Conservation (phyloP, 1,140 invertebrate genomes). For the Condylostylus longicornis region DNA sequence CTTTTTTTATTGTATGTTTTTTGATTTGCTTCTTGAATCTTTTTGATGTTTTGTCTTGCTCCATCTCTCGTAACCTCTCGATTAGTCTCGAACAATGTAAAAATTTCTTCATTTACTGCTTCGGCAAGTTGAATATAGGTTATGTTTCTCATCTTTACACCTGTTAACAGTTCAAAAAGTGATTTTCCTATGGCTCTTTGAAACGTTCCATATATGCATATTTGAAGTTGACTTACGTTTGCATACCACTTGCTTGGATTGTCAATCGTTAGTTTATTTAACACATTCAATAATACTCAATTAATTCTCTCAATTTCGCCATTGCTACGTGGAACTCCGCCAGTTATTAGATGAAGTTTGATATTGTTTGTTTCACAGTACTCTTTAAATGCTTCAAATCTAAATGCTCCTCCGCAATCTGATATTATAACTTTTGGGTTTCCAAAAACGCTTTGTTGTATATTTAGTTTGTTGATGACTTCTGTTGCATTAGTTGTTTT, state of each 20-base stretch:
- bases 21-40: constrained; percentile 26
- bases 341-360: constrained; percentile 14
- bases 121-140: constrained; percentile 9
- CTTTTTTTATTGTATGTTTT: constrained; percentile 17
- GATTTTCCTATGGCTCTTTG: constrained; percentile 20
- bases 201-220: constrained; percentile 19
- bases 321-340: constrained; percentile 20
- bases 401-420: constrained; percentile 18
- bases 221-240: constrained; percentile 16
- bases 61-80: constrained; percentile 3
- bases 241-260: constrained; percentile 26
- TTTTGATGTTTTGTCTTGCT: constrained; percentile 18
- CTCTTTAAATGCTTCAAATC: constrained; percentile 12
- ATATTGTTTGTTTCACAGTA: constrained; percentile 17
- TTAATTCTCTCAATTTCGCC: constrained; percentile 22
- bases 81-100: constrained; percentile 9
- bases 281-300: constrained; percentile 15
- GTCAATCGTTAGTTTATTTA: too few species aligned
- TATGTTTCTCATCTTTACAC: constrained; percentile 14
- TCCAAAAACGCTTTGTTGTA: constrained; percentile 15
- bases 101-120: constrained; percentile 18
- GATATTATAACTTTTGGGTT: constrained; percentile 18
- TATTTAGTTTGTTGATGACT: too few species aligned
- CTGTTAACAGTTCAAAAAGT: constrained; percentile 24
- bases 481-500: too few species aligned